These are phyloP conservation scores for Sturnira hondurensis DNA, from an alignment of 2,113 vertebrate species.

Conservation along the genomic window DNA sequence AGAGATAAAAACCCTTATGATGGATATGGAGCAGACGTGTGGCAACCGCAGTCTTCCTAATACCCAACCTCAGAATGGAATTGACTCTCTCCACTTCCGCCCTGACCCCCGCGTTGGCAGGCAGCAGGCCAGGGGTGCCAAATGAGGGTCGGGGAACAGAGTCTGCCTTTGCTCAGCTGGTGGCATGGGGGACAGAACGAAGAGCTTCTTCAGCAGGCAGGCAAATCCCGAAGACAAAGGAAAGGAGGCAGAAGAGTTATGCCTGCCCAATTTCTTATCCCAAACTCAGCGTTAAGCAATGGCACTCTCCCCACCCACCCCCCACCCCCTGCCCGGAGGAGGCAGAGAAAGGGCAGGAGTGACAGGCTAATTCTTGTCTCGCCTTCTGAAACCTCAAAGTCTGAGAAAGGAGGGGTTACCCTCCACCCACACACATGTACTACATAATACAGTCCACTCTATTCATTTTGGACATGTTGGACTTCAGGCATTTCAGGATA, in stretches of 20 bases:
- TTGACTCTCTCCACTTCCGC: neutral
- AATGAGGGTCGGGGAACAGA: rapidly evolving
- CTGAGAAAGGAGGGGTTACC: neutral
- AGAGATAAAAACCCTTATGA: neutral
- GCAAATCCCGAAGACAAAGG: neutral
- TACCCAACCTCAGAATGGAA: neutral
- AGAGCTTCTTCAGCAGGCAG: neutral
- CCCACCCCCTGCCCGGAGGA: no score
- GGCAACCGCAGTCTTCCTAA: neutral
- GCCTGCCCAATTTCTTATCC: neutral
- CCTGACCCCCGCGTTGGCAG: neutral
- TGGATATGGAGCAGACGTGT: neutral
- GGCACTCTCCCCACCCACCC: no score
- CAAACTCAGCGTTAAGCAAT: neutral
- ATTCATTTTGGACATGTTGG: neutral
- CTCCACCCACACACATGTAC: neutral
- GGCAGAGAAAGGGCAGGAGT: neutral
- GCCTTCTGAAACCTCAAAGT: neutral
- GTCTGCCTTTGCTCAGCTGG: neutral
- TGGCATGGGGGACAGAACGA: neutral
- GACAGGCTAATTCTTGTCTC: neutral
- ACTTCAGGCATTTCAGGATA: neutral
- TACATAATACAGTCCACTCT: neutral
- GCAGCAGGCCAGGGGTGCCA: neutral
- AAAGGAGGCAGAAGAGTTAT: neutral